Evolutionary conservation across 1,140 invertebrate species (phyloP), one percentile per base, ranked within the genome.

Genomic region (Melitaea cinxia): DNA sequence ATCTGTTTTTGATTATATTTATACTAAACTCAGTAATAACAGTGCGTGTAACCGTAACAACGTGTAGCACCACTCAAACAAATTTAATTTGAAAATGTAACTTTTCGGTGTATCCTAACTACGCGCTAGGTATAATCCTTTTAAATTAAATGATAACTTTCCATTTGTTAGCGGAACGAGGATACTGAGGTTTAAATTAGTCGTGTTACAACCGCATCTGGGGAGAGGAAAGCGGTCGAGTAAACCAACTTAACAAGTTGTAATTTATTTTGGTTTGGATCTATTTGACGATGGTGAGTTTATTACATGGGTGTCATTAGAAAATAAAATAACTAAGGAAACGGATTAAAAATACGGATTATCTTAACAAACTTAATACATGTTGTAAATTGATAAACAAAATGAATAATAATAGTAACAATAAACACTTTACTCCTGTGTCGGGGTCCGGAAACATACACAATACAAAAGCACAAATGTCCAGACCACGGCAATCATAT

Each of bases 181-280:
- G 52, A 65, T 28, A 45, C 30, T 17, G 47, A 52, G 42, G 58
- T 72, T 66, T 50, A 54, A 75, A 56, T 35, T 53, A 33, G 63
- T 50, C 66, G 72, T 37, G n/a, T 33, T 33, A 7, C 19, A 21
- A 65, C 19, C 4, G 47, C 42, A 58, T 63, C 60, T 61, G 52
- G 58, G 61, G 62, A 56, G 66, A 68, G 68, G 69, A 75, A 72
- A 69, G 66, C 62, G 30, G 30, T 33, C 9, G 30, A 39, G 60
- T 63, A 63, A 72, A 57, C 71, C 54, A 66, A 63, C 52, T 58
- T 24, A 65, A 75, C 72, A 59, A 69, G 72, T 75, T 75, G 45
- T 59, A 49, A 59, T 59, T 49, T 59, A 17, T 33, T 59, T 49
- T 59, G 24, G 24, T 59, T 37, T 59, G 49, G 56, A 59, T 4